Evolutionary conservation across 2,888 invertebrate species (phyloP), one percentile per base, ranked within the genome.

Genomic region (Drosophila falleni): DNA sequence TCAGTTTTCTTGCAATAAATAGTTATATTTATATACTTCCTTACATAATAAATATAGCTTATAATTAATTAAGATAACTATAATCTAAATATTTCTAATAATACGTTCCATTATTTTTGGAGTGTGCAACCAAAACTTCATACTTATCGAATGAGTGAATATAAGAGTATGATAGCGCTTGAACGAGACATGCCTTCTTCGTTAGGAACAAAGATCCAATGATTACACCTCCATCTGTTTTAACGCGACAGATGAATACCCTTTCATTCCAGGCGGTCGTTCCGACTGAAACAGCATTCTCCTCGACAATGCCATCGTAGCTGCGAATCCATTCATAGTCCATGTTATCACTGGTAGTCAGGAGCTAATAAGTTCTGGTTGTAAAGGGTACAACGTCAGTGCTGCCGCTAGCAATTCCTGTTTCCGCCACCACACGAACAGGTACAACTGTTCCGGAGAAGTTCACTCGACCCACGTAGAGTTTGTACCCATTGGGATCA

Each of bases 251-350:
- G 13, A 50, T 19, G 50, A 50, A 50, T 0, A 50, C 33, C n/a
- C 50, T 35, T 35, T 50, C 50, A 19, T 50, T 50, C 33, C 19
- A 61, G n/a, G 16, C 15, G 8, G 70, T 56, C 1, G 81, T 81
- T 9, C 81, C 81, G 2, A 76, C 79, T 8, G 79, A 39, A 8
- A 81, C 56, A 13, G 68, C 26, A 3, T 29, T 37, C 2, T 44
- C 46, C 60, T 81, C 85, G 8, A 62, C 56, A 26, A 49, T 58
- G 0, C 85, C 85, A 62, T 81, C 74, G 26, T 16, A 81, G 49
- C 81, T 81, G 37, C 76, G 76, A 15, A 63, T 56, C 85, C 85
- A 81, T 1, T 49, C 54, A 15, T 69, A 81, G 0, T 58, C 46
- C 2, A 49, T 10, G 15, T 50, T 13, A 1, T 61, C 44, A 15